Evolutionary conservation across 2,113 vertebrate genomes (phyloP), one percentile per base, ranked within the genome.

Genomic region (Ammodytes marinus): DNA sequence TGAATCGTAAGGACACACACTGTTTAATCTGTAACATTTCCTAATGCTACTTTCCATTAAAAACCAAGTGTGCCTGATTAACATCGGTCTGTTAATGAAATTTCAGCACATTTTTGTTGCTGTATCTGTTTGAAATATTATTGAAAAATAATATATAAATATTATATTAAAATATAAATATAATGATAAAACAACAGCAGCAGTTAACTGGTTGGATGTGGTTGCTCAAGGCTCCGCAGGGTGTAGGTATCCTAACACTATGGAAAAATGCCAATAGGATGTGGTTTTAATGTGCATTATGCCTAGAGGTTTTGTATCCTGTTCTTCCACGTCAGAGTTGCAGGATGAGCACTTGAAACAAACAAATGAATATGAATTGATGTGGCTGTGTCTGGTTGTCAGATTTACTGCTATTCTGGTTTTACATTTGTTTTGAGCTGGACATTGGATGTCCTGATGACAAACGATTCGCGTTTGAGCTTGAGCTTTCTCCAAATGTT

Each of bases 401-500:
- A n/a, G 52, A 19, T 53, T 53, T 53, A 53, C 7, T n/a, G 39
- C 59, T n/a, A 17, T 42, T 9, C 59, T 42, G 40, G 59, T 14
- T 61, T 17, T 10, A 61, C n/a, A 39, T 42, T 60, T 4, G 12
- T 35, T 58, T 35, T 52, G 35, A 52, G 49, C 40, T 49, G 45
- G 42, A 35, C 27, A 53, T 12, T 17, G 55, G 35, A 53, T 27
- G 27, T 27, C 27, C 27, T 27, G 27, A 27, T 27, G 27, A 27
- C 27, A 27, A 27, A 27, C 27, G 27, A 27, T 64, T 63, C 5
- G 14, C 50, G 27, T 61, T 81, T 12, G 40, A 66, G 69, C 55
- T 64, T 68, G 14, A 19, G 27, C 17, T 68, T 70, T 65, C 64
- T 60, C 54, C 69, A 67, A 63, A 15, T 70, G 72, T 60, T 47